Evolutionary conservation across 2,113 vertebrate species (phyloP).

Genomic region (Astatotilapia flaviijosephi): DNA sequence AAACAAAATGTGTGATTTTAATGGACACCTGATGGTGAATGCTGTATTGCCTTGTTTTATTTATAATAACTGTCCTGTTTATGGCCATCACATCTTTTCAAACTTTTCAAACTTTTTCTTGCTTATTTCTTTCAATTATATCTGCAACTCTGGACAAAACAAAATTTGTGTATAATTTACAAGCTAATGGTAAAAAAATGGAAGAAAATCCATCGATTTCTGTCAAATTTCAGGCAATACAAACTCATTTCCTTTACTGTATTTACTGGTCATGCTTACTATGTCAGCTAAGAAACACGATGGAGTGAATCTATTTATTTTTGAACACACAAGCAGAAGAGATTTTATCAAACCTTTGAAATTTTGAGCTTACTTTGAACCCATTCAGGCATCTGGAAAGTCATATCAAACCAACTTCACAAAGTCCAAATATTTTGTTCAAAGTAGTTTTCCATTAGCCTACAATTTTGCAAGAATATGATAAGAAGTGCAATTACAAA

Average conservation of each 20-base stretch:
- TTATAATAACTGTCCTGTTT: not conserved
- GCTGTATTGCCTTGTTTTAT: not conserved
- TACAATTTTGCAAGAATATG: slow-evolving; percentile 11
- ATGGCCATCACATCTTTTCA: not conserved
- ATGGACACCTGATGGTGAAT: not conserved
- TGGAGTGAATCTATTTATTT: not conserved
- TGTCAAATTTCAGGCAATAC: not conserved
- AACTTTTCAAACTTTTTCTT: not conserved
- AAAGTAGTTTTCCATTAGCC: not conserved
- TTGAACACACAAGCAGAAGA: slow-evolving; percentile 3
- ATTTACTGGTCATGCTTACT: not conserved
- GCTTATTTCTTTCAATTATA: not conserved
- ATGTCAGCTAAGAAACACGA: not conserved
- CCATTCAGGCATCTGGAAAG: not conserved
- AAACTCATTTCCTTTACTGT: not conserved
- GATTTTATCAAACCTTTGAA: not conserved
- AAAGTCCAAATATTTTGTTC: slow-evolving; percentile 10
- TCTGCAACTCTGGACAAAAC: not conserved
- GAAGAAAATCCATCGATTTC: not conserved
- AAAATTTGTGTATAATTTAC: not conserved
- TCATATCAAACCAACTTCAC: not conserved
- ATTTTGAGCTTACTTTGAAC: slow-evolving; percentile 1
- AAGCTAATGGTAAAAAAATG: not conserved
- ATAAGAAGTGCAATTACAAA: slow-evolving; percentile 17
- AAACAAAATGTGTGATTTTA: not conserved